A percentile compares a stretch with the other conserved stretches of the same genome.
Evolutionary conservation across 2,888 invertebrate species (phyloP).

Genomic region (Timandra comae): DNA sequence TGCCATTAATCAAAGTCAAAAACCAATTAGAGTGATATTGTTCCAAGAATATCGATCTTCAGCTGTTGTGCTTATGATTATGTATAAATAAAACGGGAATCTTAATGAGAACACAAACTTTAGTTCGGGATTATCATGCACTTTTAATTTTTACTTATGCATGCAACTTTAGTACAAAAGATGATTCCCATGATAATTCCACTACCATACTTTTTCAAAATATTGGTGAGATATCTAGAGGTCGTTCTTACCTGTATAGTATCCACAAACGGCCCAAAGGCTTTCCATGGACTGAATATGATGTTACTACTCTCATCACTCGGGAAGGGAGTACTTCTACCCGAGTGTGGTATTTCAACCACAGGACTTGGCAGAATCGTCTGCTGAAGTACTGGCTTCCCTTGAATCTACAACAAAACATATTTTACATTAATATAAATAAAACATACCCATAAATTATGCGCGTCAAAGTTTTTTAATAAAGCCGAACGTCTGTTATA

Average conservation of each 20-base stretch:
- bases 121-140: no score
- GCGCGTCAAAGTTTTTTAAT: no score
- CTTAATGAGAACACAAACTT: no score
- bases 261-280: slow-evolving; percentile 68
- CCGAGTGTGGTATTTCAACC: slow-evolving; percentile 48
- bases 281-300: slow-evolving; percentile 71
- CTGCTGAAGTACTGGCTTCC: slow-evolving; percentile 68
- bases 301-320: slow-evolving; percentile 66
- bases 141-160: no score
- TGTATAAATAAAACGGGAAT: no score
- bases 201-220: no score
- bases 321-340: slow-evolving; percentile 41
- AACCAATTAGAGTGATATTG: slow-evolving; percentile 27
- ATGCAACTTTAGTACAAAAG: no score
- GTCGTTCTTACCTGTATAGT: slow-evolving; percentile 58
- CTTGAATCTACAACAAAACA: slow-evolving; percentile 47
- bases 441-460: no score
- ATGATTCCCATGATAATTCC: no score
- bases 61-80: neutral
- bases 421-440: neutral
- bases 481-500: no score
- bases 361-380: slow-evolving; percentile 64
- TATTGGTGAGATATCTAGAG: no score
- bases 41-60: slow-evolving; percentile 15
- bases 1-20: slow-evolving; percentile 24